phyloP scores from a whole-genome alignment of 1,140 invertebrate genomes.

The Aphidius ervi region DNA sequence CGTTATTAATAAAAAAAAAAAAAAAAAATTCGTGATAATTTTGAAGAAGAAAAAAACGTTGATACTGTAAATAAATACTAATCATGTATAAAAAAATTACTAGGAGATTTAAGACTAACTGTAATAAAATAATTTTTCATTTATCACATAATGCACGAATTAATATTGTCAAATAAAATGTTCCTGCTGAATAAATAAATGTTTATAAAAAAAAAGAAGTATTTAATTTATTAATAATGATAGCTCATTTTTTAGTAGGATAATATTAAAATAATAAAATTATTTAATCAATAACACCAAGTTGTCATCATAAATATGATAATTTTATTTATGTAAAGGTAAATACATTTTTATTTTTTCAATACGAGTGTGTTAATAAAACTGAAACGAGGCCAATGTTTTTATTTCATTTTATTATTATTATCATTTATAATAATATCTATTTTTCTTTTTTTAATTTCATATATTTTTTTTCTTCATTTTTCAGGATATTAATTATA shows the following conservation, averaged over 20 bases:
- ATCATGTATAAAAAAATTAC: constrained; percentile 1
- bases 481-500: not conserved
- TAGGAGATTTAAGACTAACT: constrained; percentile 29
- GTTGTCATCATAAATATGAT: constrained; percentile 27
- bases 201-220: constrained; percentile 15
- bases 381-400: constrained; percentile 24
- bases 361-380: constrained; percentile 38
- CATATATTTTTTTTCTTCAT: not conserved
- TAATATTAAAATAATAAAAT: too few species aligned
- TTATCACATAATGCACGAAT: constrained; percentile 21
- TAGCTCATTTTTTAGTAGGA: too few species aligned
- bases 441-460: not conserved
- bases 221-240: not conserved
- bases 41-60: not conserved
- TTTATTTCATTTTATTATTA: constrained; percentile 37
- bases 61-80: constrained; percentile 35
- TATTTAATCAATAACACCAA: not conserved
- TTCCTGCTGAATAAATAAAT: constrained; percentile 22
- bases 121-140: constrained; percentile 25
- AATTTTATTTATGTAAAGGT: constrained; percentile 41
- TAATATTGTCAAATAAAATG: not conserved
- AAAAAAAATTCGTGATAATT: constrained; percentile 14
- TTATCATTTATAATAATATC: constrained; percentile 13
- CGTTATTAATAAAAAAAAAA: too few species aligned
- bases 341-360: constrained; percentile 37